Evolutionary conservation across 2,113 vertebrate species (phyloP), one percentile per base, ranked within the genome.

Genomic region (Syrrhaptes paradoxus): DNA sequence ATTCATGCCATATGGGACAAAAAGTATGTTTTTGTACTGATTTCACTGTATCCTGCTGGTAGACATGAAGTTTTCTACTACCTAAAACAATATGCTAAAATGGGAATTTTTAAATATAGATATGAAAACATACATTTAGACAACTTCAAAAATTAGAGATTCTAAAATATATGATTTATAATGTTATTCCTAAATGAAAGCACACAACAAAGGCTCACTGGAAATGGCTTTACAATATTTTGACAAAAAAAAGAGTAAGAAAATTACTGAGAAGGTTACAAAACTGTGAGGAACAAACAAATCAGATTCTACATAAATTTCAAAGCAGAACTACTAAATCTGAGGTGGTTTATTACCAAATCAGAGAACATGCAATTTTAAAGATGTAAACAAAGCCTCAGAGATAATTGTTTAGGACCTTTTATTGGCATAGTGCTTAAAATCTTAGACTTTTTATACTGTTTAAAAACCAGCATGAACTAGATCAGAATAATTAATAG

Each of bases 301-400:
- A 52, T 51, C 82, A 34, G 85, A 84, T 84, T 93, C 91, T 97
- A 94, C 29, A 89, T 91, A 95, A 93, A 96, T 93, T 94, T 96
- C 85, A 91, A 95, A 94, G 70, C 67, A 84, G 89, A 95, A 58
- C 38, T 92, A 91, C 34, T 85, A 91, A 97, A 91, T 94, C 82
- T 93, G 81, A 95, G 54, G 63, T 84, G 63, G 80, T 94, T 96
- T 96, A 95, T 85, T 93, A 85, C 32, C 76, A 94, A 93, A 90
- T 95, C 93, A 95, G 77, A 94, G 67, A 86, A 57, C n/a, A 75
- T 80, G 10, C 9, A 31, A 38, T 59, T 90, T 96, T 75, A 84
- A 95, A 96, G 70, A 77, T 97, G 89, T 95, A 97, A 97, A 97
- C 92, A 96, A 4, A 58, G 67, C 59, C 89, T 92, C 88, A 93